These are phyloP conservation scores for Drosophila monieri DNA, from an alignment of 2,888 invertebrate genomes.

Conservation along the genomic window DNA sequence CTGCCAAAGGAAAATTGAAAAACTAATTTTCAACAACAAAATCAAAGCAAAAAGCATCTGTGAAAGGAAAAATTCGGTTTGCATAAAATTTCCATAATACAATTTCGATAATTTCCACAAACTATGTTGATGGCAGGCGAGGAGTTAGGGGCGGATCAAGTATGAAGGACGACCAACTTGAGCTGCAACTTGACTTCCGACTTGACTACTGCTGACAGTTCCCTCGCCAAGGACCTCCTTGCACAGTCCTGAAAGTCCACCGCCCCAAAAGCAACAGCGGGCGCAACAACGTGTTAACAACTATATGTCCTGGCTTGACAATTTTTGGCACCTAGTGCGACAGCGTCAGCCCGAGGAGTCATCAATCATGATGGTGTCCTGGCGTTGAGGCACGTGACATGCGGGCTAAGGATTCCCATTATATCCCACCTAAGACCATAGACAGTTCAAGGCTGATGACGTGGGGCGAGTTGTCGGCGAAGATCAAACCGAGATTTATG, in stretches of 20 bases:
- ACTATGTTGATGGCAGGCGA: constrained; percentile 50
- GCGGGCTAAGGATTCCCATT: constrained; percentile 15
- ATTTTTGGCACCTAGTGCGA: constrained; percentile 40
- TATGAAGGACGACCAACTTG: constrained; percentile 6
- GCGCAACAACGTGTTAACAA: constrained; percentile 51
- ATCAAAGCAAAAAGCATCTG: constrained; percentile 55
- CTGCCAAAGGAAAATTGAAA: constrained; percentile 62
- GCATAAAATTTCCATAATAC: constrained; percentile 77
- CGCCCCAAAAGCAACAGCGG: constrained; percentile 12
- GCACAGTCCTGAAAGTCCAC: not conserved
- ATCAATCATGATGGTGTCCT: constrained; percentile 37
- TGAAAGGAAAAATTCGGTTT: constrained; percentile 55
- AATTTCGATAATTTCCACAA: constrained; percentile 74
- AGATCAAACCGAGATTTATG: constrained; percentile 38
- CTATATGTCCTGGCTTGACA: constrained; percentile 33
- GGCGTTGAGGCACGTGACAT: constrained; percentile 11
- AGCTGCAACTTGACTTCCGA: constrained; percentile 38
- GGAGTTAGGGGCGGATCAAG: not conserved
- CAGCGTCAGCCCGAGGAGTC: constrained; percentile 24
- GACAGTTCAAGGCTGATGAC: constrained; percentile 32
- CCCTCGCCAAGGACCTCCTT: constrained; percentile 7
- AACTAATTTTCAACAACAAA: constrained; percentile 71
- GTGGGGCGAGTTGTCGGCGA: constrained; percentile 16
- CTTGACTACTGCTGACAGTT: constrained; percentile 31
- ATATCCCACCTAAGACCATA: constrained; percentile 14